phyloP scores from a whole-genome alignment of 64 coral and sea anemone genomes.

The Trachythela sp. region DNA sequence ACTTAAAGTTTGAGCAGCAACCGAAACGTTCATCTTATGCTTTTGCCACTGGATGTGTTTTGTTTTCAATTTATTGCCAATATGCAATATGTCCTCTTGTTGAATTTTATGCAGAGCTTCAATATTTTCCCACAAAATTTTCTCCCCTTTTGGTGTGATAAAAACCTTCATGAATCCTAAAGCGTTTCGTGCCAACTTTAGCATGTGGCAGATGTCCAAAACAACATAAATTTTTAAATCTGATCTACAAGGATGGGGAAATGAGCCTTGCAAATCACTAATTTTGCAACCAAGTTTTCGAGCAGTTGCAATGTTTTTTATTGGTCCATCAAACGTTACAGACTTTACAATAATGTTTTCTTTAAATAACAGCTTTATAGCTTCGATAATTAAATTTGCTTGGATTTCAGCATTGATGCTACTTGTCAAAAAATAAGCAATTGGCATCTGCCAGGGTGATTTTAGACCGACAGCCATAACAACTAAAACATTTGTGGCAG shows the following conservation, averaged over 20 bases:
- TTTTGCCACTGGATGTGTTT: too few relatives aligned
- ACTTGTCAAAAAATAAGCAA: constrained; percentile 7
- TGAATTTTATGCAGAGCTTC: too few relatives aligned
- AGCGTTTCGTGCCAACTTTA: not conserved
- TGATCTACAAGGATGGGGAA: not conserved
- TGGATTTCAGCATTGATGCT: not conserved
- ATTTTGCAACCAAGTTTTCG: not conserved
- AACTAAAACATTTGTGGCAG: constrained; percentile 10
- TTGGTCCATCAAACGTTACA: not conserved
- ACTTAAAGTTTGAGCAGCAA: too few relatives aligned
- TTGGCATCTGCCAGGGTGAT: not conserved
- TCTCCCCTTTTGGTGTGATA: too few relatives aligned
- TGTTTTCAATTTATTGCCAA: too few relatives aligned
- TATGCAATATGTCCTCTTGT: too few relatives aligned
- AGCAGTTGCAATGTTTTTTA: not conserved
- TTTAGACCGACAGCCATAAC: constrained; percentile 1
- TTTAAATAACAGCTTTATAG: not conserved
- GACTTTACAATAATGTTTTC: not conserved
- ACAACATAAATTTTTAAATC: not conserved
- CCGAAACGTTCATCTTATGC: too few relatives aligned
- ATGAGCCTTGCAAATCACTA: not conserved
- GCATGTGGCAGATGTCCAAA: not conserved
- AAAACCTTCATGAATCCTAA: too few relatives aligned
- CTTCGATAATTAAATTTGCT: not conserved
- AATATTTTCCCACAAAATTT: too few relatives aligned